Base-by-base conservation (phyloP, 2,113 vertebrate species). In the Triplophysa tibetana region DNA sequence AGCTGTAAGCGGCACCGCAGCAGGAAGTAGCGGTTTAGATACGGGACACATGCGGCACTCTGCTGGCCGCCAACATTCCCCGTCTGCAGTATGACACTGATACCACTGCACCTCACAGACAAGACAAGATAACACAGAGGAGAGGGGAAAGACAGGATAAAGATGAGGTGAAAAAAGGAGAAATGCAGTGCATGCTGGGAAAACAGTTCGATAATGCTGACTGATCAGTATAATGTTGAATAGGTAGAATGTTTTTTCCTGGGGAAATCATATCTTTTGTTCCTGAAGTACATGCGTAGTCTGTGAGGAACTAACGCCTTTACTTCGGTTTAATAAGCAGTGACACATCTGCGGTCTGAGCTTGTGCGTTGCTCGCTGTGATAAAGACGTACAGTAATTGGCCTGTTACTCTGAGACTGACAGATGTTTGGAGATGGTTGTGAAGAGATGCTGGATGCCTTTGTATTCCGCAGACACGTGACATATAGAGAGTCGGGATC, bases 1-100 rank as follows among this genome's bases (percentile, higher is more conserved):
- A 67, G 76, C 65, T 83, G 70, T 85, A 81, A 81, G 58, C 75
- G 58, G 62, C 24, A 72, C 76, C 48, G 75, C 45, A 65, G 48
- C 72, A 68, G 54, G 76, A 81, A 86, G 67, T 45, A 52, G 66
- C 13, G 21, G 54, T 62, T 67, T 16, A 45, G 33, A 75, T 13
- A 70, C 3, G 16, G 7, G 19, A 72, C 60, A 82, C 72, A n/a
- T 75, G 63, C 24, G 38, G 70, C 26, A 67, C 45, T 52, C 50
- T 65, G 74, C 70, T 41, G 67, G 54, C 41, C 54, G 62, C 43
- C 45, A 54, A 33, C 56, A 65, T 70, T 56, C 23, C 38, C 67
- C 65, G 67, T 62, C 60, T 74, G 68, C 62, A 58, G 10, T 65
- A 41, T 58, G 48, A 52, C 68, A 73, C 78, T 9, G 33, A 76